Evolutionary conservation across 2,113 vertebrate genomes (phyloP).

Genomic region (Pelecanus crispus): DNA sequence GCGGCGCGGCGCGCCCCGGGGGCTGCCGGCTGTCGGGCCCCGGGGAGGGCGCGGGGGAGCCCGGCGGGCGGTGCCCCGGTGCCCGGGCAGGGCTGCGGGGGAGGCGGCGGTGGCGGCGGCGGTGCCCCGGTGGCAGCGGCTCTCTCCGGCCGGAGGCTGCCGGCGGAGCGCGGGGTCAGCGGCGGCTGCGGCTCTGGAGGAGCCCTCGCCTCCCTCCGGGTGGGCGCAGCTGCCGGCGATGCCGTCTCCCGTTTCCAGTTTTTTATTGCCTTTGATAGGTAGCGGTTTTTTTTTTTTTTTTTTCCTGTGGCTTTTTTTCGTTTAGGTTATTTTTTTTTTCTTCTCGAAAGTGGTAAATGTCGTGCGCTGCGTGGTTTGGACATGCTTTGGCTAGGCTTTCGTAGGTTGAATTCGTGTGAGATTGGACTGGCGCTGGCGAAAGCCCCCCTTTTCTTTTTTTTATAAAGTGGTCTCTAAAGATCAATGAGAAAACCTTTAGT

Average conservation of each 20-base stretch:
- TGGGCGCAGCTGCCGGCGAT: neutral
- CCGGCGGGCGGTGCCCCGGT: neutral
- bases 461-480: neutral
- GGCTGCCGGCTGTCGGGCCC: neutral
- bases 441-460: neutral
- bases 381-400: neutral
- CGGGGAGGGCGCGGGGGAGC: neutral
- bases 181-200: neutral
- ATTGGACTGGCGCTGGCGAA: neutral
- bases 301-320: fast-evolving
- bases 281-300: neutral
- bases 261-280: neutral
- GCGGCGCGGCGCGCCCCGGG: neutral
- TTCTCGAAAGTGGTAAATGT: neutral
- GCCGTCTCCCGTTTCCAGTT: neutral
- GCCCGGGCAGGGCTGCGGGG: neutral
- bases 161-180: neutral
- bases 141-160: neutral
- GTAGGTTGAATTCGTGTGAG: neutral
- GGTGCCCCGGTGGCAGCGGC: neutral
- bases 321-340: neutral
- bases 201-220: neutral
- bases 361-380: neutral
- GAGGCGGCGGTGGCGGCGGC: neutral
- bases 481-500: neutral